Evolutionary conservation across 2,888 invertebrate genomes (phyloP).

Genomic region (Galerucella calmariensis): DNA sequence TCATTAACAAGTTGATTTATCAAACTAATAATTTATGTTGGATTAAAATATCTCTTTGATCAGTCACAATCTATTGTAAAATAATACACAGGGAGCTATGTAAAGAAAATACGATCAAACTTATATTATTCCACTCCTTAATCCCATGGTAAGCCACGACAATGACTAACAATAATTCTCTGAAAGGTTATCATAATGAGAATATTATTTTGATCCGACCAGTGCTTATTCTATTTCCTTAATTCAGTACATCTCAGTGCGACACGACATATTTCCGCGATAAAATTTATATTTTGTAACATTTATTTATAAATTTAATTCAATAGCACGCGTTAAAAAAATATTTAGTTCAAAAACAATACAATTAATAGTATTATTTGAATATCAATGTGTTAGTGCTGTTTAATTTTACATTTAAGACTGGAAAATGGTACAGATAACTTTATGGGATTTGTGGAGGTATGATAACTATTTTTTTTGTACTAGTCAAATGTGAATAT

Average conservation of each 20-base stretch:
- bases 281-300: background rate
- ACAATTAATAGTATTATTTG: background rate
- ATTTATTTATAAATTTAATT: background rate
- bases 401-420: background rate
- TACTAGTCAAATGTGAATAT: background rate
- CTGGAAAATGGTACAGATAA: conserved; percentile 48
- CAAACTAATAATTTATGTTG: too few species aligned
- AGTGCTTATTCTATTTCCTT: conserved; percentile 18
- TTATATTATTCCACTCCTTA: too few species aligned
- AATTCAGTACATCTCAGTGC: background rate
- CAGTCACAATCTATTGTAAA: too few species aligned
- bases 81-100: too few species aligned
- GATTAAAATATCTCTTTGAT: too few species aligned
- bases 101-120: too few species aligned
- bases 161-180: conserved; percentile 12
- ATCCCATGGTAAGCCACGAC: background rate
- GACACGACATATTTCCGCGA: background rate
- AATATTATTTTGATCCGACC: conserved; percentile 14
- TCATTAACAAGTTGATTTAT: too few species aligned
- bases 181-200: conserved; percentile 22
- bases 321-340: background rate
- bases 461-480: conserved; percentile 36
- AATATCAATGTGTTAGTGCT: background rate
- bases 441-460: conserved; percentile 51
- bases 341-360: background rate